Conservation (phyloP, 2,113 vertebrate genomes). For the Alethe castanea region DNA sequence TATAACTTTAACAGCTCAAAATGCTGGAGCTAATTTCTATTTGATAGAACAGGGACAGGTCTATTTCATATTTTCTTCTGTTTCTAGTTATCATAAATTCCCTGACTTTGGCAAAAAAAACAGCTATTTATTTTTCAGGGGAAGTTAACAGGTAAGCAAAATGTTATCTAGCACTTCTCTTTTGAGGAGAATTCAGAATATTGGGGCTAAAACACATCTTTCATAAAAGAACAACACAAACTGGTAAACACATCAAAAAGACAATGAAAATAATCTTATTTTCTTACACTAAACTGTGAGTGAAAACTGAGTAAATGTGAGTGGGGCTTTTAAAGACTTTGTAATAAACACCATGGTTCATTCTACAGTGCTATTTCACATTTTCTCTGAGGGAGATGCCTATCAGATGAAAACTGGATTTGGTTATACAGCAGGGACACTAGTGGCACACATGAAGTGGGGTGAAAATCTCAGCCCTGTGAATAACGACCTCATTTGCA, state of each 20-base stretch:
- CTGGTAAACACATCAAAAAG: not conserved
- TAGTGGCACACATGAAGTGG: not conserved
- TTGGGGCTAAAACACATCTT: not conserved
- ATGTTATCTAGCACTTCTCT: not conserved
- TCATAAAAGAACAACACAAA: not conserved
- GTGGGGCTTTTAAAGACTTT: not conserved
- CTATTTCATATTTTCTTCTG: not conserved
- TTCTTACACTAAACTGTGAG: not conserved
- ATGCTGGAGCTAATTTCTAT: not conserved
- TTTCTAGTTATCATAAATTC: not conserved
- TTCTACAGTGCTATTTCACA: not conserved
- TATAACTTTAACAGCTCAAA: not conserved
- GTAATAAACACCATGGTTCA: not conserved
- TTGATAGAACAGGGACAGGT: not conserved
- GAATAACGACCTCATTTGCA: not conserved
- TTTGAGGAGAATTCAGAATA: not conserved
- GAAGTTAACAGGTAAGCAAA: conserved; percentile 25
- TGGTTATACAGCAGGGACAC: not conserved
- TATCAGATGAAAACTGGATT: not conserved
- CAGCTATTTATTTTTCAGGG: not conserved
- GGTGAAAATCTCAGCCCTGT: not conserved
- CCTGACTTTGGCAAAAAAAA: conserved; percentile 6
- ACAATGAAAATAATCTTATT: not conserved
- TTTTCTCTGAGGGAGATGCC: not conserved
- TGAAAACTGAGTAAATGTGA: not conserved